A percentile compares a stretch with the other conserved stretches of the same genome.
Conservation (phyloP, 2,113 vertebrate species). For the Ictalurus furcatus region DNA sequence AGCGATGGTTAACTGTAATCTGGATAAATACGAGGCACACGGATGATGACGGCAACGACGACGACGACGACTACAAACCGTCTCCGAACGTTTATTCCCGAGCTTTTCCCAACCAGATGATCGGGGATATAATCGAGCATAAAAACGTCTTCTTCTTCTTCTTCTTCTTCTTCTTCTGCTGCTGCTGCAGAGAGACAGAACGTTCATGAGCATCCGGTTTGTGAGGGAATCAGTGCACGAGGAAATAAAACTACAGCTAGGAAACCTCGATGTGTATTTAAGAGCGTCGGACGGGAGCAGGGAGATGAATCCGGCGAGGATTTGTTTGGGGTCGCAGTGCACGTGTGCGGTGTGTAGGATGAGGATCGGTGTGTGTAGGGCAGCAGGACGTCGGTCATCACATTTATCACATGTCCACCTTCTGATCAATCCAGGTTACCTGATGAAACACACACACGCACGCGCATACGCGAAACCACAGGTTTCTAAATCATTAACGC, state of each 20-base stretch:
- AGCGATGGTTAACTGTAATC: slow-evolving; percentile 67
- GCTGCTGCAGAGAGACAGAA: background rate
- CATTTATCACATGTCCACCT: no score
- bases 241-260: slow-evolving; percentile 58
- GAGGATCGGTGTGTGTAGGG: background rate
- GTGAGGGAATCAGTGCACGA: slow-evolving; percentile 40
- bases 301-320: slow-evolving; percentile 62
- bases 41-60: no score
- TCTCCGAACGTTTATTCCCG: background rate
- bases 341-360: background rate
- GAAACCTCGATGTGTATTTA: slow-evolving; percentile 67
- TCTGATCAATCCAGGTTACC: background rate
- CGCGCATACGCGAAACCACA: background rate
- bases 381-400: background rate
- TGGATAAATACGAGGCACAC: slow-evolving; percentile 50
- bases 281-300: slow-evolving; percentile 65
- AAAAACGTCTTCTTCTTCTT: background rate
- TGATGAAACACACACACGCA: background rate
- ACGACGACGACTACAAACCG: background rate
- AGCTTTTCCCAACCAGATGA: slow-evolving; percentile 30
- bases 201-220: background rate
- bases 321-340: slow-evolving; percentile 1
- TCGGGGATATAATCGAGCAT: slow-evolving; percentile 44
- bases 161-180: background rate
- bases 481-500: background rate